Percentiles rank a stretch among this genome's conserved stretches.
phyloP scores from a whole-genome alignment of 2,888 invertebrate species.

The Bembecia ichneumoniformis region DNA sequence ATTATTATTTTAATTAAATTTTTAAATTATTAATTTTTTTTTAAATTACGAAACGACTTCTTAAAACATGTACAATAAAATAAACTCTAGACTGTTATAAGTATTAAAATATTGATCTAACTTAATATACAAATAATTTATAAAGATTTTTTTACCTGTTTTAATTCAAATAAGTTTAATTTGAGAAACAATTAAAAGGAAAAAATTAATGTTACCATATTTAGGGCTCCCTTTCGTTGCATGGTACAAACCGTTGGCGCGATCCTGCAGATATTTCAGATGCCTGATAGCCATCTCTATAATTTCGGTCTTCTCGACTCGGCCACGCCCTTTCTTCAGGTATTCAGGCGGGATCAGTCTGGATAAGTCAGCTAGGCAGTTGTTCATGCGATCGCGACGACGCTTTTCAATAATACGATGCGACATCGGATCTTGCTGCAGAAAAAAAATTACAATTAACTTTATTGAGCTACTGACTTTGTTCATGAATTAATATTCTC shows the following conservation, averaged over 20 bases:
- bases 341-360: conserved; percentile 94
- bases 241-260: conserved; percentile 60
- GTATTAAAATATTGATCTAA: no score
- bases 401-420: conserved; percentile 97
- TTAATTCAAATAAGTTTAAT: no score
- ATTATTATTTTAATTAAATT: no score
- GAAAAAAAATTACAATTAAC: conserved; percentile 9
- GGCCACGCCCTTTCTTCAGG: conserved; percentile 93
- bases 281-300: conserved; percentile 98
- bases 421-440: conserved; percentile 95
- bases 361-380: conserved; percentile 93
- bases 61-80: no score
- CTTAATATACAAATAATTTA: no score
- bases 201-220: conserved; percentile 12
- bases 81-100: no score
- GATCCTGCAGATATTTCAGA: conserved; percentile 88
- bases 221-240: conserved; percentile 11
- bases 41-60: no score
- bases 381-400: conserved; percentile 96
- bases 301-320: conserved; percentile 98
- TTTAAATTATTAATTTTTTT: no score
- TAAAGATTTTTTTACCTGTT: no score
- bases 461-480: neutral
- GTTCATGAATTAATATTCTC: no score
- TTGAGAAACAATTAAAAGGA: neutral